Evolutionary conservation across 2,888 invertebrate genomes (phyloP), one percentile per base, ranked within the genome.

Genomic region (Uropetala carovei): DNA sequence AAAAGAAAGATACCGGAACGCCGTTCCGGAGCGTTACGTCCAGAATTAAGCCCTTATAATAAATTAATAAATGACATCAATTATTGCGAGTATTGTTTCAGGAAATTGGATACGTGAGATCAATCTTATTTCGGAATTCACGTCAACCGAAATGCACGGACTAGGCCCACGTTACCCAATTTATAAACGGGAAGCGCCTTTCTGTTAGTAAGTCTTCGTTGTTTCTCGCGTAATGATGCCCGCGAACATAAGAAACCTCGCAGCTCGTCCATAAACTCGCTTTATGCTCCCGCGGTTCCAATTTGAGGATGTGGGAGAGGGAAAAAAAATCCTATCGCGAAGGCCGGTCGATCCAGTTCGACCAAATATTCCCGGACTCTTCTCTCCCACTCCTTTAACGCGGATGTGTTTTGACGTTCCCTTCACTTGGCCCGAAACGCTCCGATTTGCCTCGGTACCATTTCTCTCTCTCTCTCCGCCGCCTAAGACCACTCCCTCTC

Each of bases 321-420:
- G 43, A 43, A 43, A 43, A 75, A 27, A 75, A 75, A 75, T 22
- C n/a, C 43, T 5, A 43, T 43, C 43, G 75, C 75, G 22, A 68
- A n/a, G 68, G 22, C 18, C 68, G 16, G 64, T 64, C 64, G 64
- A n/a, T 11, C 22, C 27, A 27, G 75, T 7, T 22, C 75, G 7
- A 64, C n/a, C 64, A 16, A n/a, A 64, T 16, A 64, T n/a, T 22
- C 68, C 0, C 43, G 43, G 14, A 64, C 64, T 64, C 5, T 5
- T 43, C 43, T 43, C 43, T 5, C 43, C 3, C 43, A n/a, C n/a
- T n/a, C 5, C 43, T 5, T 43, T 22, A 18, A 27, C 64, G 60
- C n/a, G 64, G 64, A 18, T 64, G 60, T 89, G 89, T 89, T 89
- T 89, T 89, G 89, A 89, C 89, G 43, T 89, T 27, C 30, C 89